Base-by-base conservation (phyloP, 1,140 invertebrate genomes). In the Anoplolepis gracilipes region DNA sequence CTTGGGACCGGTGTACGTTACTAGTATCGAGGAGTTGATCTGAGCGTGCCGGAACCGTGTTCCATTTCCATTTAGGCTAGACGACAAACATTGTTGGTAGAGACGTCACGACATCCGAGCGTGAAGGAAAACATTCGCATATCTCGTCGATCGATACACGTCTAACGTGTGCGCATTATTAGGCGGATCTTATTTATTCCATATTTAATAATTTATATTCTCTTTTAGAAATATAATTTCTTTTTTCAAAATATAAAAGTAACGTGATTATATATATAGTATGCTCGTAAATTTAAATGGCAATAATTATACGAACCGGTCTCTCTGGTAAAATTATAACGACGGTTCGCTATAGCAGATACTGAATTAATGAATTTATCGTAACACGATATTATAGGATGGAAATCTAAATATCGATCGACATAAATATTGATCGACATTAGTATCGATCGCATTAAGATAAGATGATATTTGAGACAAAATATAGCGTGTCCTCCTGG, bases 1-100 rank as follows among this genome's bases (percentile, higher is more conserved):
- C 89, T 90, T 81, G 84, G 82, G 84, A 72, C 67, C 75, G 69
- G 19, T 46, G 42, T 64, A 25, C 81, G 79, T 61, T 75, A 46
- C 36, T 55, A 62, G 19, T n/a, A 33, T 64, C 61, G 65, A 67
- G 42, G 46, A 53, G 13, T 62, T 25, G 65, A 55, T 72, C 79
- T 36, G 65, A 72, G 49, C 65, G 59, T n/a, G n/a, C 22, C 49
- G 6, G 39, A 36, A 84, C 2, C 42, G 8, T 36, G 39, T 55
- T 85, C 67, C 67, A 49, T 85, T 82, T 88, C 61, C 39, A 53
- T 88, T 85, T 69, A 39, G 6, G 22, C 22, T 36, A 13, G 36
- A 46, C 53, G n/a, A 13, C 67, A 46, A n/a, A n/a, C 3, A 8
- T 22, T n/a, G 13, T 55, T n/a, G 11, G n/a, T 57, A 53, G 30